A percentile compares a stretch with the other conserved stretches of the same genome.
Evolutionary conservation across 2,888 invertebrate species (phyloP).

Genomic region (Alcis repandata): DNA sequence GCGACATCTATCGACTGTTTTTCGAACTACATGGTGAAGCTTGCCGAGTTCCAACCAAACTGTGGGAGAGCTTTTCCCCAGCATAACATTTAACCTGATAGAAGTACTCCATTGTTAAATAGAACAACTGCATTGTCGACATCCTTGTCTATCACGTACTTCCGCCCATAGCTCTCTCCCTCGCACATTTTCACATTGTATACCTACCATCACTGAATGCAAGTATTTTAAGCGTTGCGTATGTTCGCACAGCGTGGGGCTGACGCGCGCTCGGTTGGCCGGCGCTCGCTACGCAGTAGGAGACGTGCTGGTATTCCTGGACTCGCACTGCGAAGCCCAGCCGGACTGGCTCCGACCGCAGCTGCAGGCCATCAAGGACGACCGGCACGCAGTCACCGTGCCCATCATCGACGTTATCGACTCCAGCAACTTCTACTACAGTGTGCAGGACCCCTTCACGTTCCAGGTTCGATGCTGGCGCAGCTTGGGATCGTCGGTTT

Average conservation of each 20-base stretch:
- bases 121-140: not conserved
- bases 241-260: constrained; percentile 52
- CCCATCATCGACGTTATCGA: constrained; percentile 98
- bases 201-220: not conserved
- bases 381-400: constrained; percentile 93
- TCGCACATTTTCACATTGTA: not conserved
- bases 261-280: constrained; percentile 93
- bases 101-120: no score
- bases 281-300: constrained; percentile 94
- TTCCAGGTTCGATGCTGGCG: constrained; percentile 72
- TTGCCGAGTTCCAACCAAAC: no score
- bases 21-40: no score
- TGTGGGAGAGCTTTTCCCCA: no score
- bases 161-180: not conserved
- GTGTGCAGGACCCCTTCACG: constrained; percentile 83
- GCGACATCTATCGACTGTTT: no score
- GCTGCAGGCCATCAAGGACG: constrained; percentile 90
- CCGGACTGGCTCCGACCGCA: constrained; percentile 95
- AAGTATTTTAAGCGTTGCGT: not conserved
- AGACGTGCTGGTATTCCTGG: constrained; percentile 94
- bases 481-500: constrained; percentile 20
- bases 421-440: constrained; percentile 92
- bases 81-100: no score
- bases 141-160: not conserved
- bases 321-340: constrained; percentile 96